Evolutionary conservation across 2,113 vertebrate species (phyloP).

Genomic region (Gambusia holbrooki): DNA sequence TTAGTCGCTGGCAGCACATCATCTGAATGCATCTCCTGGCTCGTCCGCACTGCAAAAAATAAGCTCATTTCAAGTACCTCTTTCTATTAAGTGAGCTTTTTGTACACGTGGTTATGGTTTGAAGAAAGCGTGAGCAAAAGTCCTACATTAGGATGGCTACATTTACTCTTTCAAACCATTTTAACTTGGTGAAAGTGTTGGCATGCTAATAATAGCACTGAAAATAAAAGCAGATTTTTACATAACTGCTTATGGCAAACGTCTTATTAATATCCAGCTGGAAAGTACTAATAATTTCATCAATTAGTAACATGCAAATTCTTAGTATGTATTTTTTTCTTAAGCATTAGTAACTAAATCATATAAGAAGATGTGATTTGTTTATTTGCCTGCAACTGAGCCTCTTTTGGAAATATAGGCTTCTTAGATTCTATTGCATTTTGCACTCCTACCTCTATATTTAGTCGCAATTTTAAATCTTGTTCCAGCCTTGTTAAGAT

Average conservation of each 20-base stretch:
- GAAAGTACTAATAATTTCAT: too few species aligned
- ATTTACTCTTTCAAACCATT: not conserved
- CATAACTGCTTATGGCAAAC: too few species aligned
- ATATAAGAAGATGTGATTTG: too few species aligned
- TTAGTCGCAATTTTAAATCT: not conserved
- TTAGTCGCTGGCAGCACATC: not conserved
- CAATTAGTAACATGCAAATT: not conserved
- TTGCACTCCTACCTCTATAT: not conserved
- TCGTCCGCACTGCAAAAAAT: not conserved
- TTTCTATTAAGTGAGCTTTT: not conserved
- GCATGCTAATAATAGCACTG: not conserved
- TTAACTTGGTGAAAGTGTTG: not conserved
- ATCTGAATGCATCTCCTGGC: not conserved
- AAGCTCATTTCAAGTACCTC: not conserved
- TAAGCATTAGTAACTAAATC: too few species aligned
- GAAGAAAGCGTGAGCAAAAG: not conserved
- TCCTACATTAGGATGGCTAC: not conserved
- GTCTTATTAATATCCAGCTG: too few species aligned
- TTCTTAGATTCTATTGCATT: not conserved
- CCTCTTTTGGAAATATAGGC: not conserved
- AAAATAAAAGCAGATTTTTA: too few species aligned
- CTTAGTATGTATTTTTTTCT: not conserved
- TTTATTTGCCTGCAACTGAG: too few species aligned
- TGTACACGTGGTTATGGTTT: not conserved
- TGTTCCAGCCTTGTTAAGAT: not conserved